Conservation (phyloP, 2,888 invertebrate species). For the Drosophila testacea region DNA sequence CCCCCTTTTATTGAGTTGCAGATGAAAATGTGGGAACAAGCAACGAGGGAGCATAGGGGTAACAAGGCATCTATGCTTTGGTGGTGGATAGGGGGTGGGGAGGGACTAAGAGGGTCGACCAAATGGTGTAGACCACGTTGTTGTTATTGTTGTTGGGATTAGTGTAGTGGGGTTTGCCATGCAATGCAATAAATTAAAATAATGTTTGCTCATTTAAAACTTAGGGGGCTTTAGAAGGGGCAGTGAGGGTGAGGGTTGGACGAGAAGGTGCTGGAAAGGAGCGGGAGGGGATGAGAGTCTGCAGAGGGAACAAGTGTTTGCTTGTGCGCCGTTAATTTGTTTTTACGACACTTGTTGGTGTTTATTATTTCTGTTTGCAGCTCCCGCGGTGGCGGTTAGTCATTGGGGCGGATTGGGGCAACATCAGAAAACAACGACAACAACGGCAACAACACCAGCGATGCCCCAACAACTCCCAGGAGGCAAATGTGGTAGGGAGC, state of each 20-base stretch:
- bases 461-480: slow-evolving; percentile 35
- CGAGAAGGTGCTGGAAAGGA: too few species aligned
- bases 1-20: slow-evolving; percentile 13
- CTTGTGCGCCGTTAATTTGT: slow-evolving; percentile 72
- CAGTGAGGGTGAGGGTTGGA: not conserved
- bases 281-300: not conserved
- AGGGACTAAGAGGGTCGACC: slow-evolving; percentile 6
- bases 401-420: slow-evolving; percentile 20
- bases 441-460: not conserved
- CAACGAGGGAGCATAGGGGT: slow-evolving; percentile 16
- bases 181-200: slow-evolving; percentile 71
- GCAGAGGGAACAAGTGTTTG: slow-evolving; percentile 64
- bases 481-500: slow-evolving; percentile 33
- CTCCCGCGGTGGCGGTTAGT: slow-evolving; percentile 65
- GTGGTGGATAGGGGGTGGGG: not conserved
- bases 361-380: slow-evolving; percentile 69
- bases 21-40: slow-evolving; percentile 31
- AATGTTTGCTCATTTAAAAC: slow-evolving; percentile 72
- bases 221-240: slow-evolving; percentile 40
- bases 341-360: slow-evolving; percentile 73
- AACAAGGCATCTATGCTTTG: slow-evolving; percentile 25
- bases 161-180: slow-evolving; percentile 39
- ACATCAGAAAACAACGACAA: not conserved
- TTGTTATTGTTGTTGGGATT: slow-evolving; percentile 40
- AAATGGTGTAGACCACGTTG: slow-evolving; percentile 31